Evolutionary conservation across 2,113 vertebrate species (phyloP), one percentile per base, ranked within the genome.

Genomic region (Potamarius usumacintae): DNA sequence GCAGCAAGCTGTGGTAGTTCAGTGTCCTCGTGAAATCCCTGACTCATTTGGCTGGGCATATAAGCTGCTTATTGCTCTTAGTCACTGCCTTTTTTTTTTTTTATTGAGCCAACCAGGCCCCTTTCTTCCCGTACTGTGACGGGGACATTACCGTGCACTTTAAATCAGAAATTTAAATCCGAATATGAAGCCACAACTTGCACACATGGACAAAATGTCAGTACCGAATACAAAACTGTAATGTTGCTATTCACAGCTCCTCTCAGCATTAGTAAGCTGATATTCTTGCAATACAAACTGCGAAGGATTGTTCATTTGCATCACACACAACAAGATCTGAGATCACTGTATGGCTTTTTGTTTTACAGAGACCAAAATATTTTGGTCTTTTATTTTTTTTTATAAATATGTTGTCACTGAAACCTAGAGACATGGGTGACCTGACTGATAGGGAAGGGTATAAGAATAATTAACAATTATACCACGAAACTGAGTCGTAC

Each of bases 21-120:
- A 79, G 82, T 84, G 17, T 78, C 60, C 83, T 60, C 3, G 60
- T 58, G 52, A 83, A 88, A 86, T 65, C 79, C 48, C 65, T 62
- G 82, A 63, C 84, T 82, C 77, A 76, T 87, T 85, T 88, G 79
- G 42, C 58, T 79, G 57, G 57, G 77, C 52, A 20, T 86, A 77
- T 69, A 84, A 90, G 83, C 83, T 69, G 84, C 69, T 86, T 78
- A 87, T 82, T 79, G 65, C 52, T 55, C 69, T 84, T 52, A 88
- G 85, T 86, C 88, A 72, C 85, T 81, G 60, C 71, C 78, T 42
- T 63, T 48, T 76, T 77, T 82, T 22, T 83, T 52, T 89, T 91
- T 76, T 77, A 88, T 90, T 89, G 86, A 74, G 89, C 81, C 88
- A 87, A 77, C 74, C 87, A 17, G 83, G 83, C 63, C 81, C 34